Conservation (phyloP, 2,888 invertebrate genomes). For the Gonocerus acuteangulatus region DNA sequence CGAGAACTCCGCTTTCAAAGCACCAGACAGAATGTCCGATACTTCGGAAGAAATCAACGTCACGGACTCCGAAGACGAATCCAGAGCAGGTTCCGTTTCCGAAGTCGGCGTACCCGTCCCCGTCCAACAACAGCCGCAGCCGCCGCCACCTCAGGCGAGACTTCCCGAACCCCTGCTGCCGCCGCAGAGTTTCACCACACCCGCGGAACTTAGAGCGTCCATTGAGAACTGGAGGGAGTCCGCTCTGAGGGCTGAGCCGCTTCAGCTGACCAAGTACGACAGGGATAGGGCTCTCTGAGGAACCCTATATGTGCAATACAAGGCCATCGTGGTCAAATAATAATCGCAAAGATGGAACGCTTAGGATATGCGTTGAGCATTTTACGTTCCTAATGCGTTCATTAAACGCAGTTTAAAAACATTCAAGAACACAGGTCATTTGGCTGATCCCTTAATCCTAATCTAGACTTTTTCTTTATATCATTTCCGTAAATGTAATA, state of each 20-base stretch:
- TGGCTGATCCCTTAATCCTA: no score
- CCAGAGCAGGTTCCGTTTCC: slow-evolving; percentile 40
- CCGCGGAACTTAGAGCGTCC: slow-evolving; percentile 44
- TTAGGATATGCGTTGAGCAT: no score
- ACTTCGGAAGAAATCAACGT: slow-evolving; percentile 67
- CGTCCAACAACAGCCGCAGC: not conserved
- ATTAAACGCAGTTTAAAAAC: no score
- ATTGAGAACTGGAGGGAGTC: slow-evolving; percentile 41
- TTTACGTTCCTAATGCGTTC: no score
- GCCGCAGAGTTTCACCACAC: slow-evolving; percentile 6
- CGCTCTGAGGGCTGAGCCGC: slow-evolving; percentile 33
- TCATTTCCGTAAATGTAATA: no score
- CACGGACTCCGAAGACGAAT: slow-evolving; percentile 60
- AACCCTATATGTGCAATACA: no score
- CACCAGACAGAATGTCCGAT: slow-evolving; percentile 46
- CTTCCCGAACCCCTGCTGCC: slow-evolving; percentile 20
- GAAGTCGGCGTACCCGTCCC: slow-evolving; percentile 27
- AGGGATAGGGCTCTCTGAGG: slow-evolving; percentile 34
- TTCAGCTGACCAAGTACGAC: slow-evolving; percentile 43
- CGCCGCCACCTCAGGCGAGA: slow-evolving; percentile 5
- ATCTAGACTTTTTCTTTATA: no score
- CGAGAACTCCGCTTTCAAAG: slow-evolving; percentile 81
- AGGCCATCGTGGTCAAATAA: no score
- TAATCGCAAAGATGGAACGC: no score
- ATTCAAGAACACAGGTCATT: no score